Evolutionary conservation across 1,140 invertebrate species (phyloP), one percentile per base, ranked within the genome.

Genomic region (Maconellicoccus hirsutus): DNA sequence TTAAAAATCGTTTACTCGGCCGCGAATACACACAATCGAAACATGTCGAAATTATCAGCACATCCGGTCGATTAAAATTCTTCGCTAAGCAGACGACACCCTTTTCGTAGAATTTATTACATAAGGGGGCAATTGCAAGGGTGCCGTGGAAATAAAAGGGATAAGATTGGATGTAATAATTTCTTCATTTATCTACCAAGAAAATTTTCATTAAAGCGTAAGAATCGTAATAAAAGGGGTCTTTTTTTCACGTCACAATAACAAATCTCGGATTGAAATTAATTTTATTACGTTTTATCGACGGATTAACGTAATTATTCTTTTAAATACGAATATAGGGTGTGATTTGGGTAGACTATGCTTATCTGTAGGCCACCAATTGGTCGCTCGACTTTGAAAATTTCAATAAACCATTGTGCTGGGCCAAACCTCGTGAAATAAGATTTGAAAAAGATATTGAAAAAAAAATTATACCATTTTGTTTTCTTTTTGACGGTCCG

Each of bases 1-100:
- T 33, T 33, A 33, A 33, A 33, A 33, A 33, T 33, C 29, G 29
- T 33, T 33, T 33, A 33, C 29, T 33, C 12, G 29, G 12, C 29
- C 4, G 3, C 29, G 29, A 33, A 33, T n/a, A n/a, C n/a, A n/a
- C 29, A 33, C 29, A 33, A 33, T 33, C 29, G 29, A 33, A 33
- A 33, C 29, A 33, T 12, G 29, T 52, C 16, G 6, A 52, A 52
- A 52, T 52, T 52, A 52, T 52, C 42, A 19, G 42, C 10, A 52
- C 16, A 52, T 52, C 42, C 42, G 42, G 42, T 52, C 42, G 42
- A 52, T 52, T 52, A 52, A 52, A 52, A 52, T 52, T 52, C 42
- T 19, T 52, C 42, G 16, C n/a, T 52, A 14, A 4, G 12, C 29
- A 33, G 29, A 8, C 42, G 42, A 19, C 42, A 52, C 4, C 42